Evolutionary conservation across 2,797 vertebrate genomes (phyloP).

Genomic region (Ctenopoma multispine): DNA sequence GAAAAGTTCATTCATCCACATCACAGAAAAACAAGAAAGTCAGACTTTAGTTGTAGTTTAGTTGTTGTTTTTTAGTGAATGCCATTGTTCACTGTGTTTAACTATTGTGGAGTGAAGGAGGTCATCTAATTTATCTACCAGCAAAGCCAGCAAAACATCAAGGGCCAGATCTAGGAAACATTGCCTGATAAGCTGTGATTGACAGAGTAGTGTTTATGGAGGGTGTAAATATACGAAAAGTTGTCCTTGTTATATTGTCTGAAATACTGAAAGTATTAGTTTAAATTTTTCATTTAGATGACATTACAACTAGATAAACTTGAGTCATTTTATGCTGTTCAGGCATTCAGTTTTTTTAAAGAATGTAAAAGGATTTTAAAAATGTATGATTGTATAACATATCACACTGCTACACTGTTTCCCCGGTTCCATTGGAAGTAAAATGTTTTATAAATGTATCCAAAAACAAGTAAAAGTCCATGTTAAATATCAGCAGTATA

Average conservation of each 20-base stretch:
- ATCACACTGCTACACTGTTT: no score
- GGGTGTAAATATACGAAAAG: conserved; percentile 78
- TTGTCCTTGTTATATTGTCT: conserved; percentile 69
- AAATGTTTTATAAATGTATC: no score
- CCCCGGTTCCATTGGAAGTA: no score
- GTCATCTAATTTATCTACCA: conserved; percentile 61
- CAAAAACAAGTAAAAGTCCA: no score
- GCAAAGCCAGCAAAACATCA: conserved; percentile 70
- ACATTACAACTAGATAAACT: conserved; percentile 74
- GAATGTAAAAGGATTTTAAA: neutral
- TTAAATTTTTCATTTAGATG: conserved; percentile 82
- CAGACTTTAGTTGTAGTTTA: neutral
- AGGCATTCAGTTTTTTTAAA: conserved; percentile 15
- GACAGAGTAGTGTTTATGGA: conserved; percentile 79
- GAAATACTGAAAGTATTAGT: conserved; percentile 73
- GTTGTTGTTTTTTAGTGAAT: conserved; percentile 5
- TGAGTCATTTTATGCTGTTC: conserved; percentile 50
- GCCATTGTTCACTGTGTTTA: conserved; percentile 19
- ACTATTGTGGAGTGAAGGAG: conserved; percentile 33
- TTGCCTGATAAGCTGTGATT: conserved; percentile 74
- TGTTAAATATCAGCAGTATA: neutral
- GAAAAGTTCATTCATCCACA: no score
- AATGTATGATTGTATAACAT: no score
- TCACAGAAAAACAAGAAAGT: neutral
- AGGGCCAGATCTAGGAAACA: conserved; percentile 68